Evolutionary conservation across 2,797 vertebrate genomes (phyloP), one percentile per base, ranked within the genome.

Genomic region (Fistularia commersonii): DNA sequence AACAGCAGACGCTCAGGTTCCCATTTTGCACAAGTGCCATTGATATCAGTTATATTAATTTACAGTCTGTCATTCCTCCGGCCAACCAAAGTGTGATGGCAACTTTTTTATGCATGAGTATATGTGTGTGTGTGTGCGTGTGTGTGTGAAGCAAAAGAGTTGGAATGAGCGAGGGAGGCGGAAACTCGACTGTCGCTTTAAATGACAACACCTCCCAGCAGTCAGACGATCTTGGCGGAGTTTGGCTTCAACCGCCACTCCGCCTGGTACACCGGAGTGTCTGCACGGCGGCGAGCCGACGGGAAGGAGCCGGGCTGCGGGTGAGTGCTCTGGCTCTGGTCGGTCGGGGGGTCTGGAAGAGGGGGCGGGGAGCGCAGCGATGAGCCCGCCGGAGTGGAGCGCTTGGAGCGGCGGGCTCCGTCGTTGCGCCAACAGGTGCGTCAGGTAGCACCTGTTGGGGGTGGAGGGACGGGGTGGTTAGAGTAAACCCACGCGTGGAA

Each of bases 101-200:
- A 23, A 23, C 23, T 23, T 23, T 23, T 23, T 23, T 23, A 23
- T 23, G 23, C 23, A 23, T 23, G 23, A 23, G 23, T 23, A 4
- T 23, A 4, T 23, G 23, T 23, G 23, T 23, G 23, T 23, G 23
- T 23, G 23, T 23, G 23, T 23, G 23, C 4, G 23, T 23, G 23
- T 23, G 23, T 23, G 23, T 23, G 23, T 23, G 4, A 23, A 23
- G 23, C 23, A 33, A 33, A 12, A 6, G 6, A 34, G 11, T 7
- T 8, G 13, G 31, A 23, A 14, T 8, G 8, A 6, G 1, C 3
- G 11, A 43, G 11, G 15, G 14, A 8, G 64, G 32, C 60, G n/a
- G 11, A 34, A 33, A 8, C 63, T 31, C 60, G n/a, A 50, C 89
- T 91, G 88, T 80, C 55, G 32, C 91, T 92, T 92, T 92, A 91